Conservation (phyloP, 2,888 invertebrate species). For the Keiferia lycopersicella region DNA sequence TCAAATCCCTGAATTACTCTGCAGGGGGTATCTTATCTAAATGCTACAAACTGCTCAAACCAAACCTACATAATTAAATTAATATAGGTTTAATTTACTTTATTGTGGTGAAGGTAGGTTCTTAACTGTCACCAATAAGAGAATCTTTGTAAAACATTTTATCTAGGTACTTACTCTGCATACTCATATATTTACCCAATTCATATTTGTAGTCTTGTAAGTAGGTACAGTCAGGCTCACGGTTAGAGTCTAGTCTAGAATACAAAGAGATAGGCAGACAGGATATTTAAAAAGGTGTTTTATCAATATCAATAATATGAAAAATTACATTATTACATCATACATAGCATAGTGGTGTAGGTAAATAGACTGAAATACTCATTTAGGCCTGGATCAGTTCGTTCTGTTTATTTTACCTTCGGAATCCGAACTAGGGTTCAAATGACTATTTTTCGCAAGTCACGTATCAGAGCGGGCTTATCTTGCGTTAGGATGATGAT, state of each 20-base stretch:
- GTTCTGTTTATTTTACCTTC: slow-evolving; percentile 44
- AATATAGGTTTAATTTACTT: too few species aligned
- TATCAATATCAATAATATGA: too few species aligned
- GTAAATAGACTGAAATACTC: not conserved
- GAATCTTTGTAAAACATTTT: too few species aligned
- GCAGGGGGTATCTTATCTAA: not conserved
- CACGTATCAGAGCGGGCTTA: slow-evolving; percentile 74
- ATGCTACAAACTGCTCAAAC: too few species aligned
- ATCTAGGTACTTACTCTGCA: too few species aligned
- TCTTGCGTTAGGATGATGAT: slow-evolving; percentile 77
- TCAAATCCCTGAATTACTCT: not conserved
- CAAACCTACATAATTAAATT: not conserved
- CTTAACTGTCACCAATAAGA: not conserved
- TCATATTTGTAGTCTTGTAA: not conserved
- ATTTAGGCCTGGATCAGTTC: slow-evolving; percentile 24
- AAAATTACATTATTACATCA: too few species aligned
- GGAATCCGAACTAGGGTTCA: slow-evolving; percentile 54
- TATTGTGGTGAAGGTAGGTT: too few species aligned
- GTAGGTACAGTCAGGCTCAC: too few species aligned
- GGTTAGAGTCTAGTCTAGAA: too few species aligned
- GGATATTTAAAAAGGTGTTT: too few species aligned
- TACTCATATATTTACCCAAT: slow-evolving; percentile 22
- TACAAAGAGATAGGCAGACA: too few species aligned
- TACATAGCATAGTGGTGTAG: too few species aligned
- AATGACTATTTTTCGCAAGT: slow-evolving; percentile 76